These are phyloP conservation scores for Centruroides vittatus DNA, from an alignment of 1,140 invertebrate species.

Conservation along the genomic window DNA sequence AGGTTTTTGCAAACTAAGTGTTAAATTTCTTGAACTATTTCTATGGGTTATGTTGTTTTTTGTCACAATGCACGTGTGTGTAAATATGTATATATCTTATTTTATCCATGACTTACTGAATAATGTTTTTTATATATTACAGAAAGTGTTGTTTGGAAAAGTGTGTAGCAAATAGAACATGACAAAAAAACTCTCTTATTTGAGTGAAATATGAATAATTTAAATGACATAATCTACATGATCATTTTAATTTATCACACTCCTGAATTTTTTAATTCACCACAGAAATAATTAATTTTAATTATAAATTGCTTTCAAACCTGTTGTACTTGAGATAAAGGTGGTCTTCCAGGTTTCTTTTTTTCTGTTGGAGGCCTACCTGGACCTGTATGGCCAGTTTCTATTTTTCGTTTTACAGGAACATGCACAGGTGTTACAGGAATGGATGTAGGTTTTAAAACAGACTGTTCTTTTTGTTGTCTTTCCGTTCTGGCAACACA, in stretches of 20 bases:
- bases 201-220: too few relatives aligned
- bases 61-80: too few relatives aligned
- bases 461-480: background rate
- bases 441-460: background rate
- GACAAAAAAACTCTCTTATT: too few relatives aligned
- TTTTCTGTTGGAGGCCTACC: conserved; percentile 11
- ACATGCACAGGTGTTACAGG: background rate
- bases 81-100: too few relatives aligned
- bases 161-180: too few relatives aligned
- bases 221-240: too few relatives aligned
- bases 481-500: background rate
- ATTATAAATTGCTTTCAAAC: conserved; percentile 3
- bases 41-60: too few relatives aligned
- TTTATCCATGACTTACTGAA: too few relatives aligned
- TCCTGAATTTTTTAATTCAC: background rate
- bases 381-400: conserved; percentile 14
- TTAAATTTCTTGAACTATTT: too few relatives aligned
- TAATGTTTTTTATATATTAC: too few relatives aligned
- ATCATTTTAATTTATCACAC: background rate
- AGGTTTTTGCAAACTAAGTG: too few relatives aligned
- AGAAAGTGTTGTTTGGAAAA: too few relatives aligned
- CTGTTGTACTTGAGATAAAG: conserved; percentile 15
- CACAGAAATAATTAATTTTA: background rate
- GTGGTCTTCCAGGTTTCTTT: conserved; percentile 22
- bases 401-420: conserved; percentile 7